phyloP scores from a whole-genome alignment of 2,797 vertebrate species.

The Tokudaia tokunoshimensis region DNA sequence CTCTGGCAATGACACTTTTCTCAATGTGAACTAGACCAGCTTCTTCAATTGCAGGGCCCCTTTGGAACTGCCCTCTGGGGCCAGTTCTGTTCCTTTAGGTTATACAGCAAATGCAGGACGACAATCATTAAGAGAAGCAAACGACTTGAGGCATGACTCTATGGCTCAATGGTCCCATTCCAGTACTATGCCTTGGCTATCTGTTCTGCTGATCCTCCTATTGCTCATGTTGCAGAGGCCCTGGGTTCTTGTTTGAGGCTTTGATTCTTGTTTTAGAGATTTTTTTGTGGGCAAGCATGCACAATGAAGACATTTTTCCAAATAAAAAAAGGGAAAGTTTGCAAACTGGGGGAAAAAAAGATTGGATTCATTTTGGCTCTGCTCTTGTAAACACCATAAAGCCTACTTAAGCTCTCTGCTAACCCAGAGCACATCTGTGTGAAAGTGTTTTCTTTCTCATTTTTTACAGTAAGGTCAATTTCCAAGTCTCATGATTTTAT shows the following conservation, averaged over 20 bases:
- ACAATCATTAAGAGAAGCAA: not conserved
- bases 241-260: conserved; percentile 7
- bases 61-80: not conserved
- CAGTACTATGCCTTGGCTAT: not conserved
- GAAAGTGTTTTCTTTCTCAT: conserved; percentile 65
- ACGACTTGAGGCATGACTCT: not conserved
- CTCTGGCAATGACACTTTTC: not conserved
- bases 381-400: conserved; percentile 74
- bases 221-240: not conserved
- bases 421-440: conserved; percentile 67
- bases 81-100: not conserved
- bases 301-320: conserved; percentile 46
- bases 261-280: not conserved
- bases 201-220: not conserved
- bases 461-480: conserved; percentile 72
- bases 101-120: not conserved
- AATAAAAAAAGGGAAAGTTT: conserved; percentile 70
- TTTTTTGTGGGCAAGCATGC: not conserved
- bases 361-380: conserved; percentile 78
- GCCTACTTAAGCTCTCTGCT: conserved; percentile 76
- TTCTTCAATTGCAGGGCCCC: not conserved
- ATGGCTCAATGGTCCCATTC: not conserved
- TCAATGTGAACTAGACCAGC: not conserved
- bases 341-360: conserved; percentile 67
- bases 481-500: conserved; percentile 61